phyloP scores from a whole-genome alignment of 2,113 vertebrate species.

The Monopterus albus region DNA sequence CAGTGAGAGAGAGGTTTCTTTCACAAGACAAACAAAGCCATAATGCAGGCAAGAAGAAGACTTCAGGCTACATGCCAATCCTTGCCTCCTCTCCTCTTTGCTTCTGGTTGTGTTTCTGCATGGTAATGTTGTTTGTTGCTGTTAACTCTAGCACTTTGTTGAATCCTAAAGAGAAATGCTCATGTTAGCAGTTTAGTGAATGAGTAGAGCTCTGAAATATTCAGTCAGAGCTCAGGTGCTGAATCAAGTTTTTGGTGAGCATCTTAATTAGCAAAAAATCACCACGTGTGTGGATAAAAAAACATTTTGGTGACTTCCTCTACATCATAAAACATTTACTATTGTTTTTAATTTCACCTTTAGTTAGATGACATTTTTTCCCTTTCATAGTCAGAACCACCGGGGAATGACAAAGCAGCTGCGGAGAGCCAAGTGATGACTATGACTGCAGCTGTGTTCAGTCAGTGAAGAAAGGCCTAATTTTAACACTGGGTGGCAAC shows the following conservation, averaged over 20 bases:
- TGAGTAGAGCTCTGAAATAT: background rate
- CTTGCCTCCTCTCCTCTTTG: slow-evolving; percentile 6
- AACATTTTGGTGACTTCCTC: background rate
- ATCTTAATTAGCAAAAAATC: background rate
- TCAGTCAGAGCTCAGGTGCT: background rate
- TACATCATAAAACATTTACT: background rate
- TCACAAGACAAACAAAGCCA: slow-evolving; percentile 30
- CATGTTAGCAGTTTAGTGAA: background rate
- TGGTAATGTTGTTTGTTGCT: background rate
- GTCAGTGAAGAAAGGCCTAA: slow-evolving; percentile 18
- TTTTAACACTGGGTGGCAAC: slow-evolving; percentile 44
- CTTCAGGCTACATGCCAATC: slow-evolving; percentile 7
- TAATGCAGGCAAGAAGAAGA: background rate
- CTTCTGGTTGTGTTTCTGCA: slow-evolving; percentile 10
- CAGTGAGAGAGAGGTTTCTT: background rate
- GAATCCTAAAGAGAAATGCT: slow-evolving; percentile 4
- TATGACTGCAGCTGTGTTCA: slow-evolving; percentile 23
- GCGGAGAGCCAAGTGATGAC: background rate
- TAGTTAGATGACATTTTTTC: too few species aligned
- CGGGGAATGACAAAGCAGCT: background rate
- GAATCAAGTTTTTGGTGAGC: background rate
- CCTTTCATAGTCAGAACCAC: background rate
- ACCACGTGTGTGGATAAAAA: background rate
- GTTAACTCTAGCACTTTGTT: background rate
- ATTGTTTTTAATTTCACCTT: background rate